A percentile compares a stretch with the other conserved stretches of the same genome.
These are phyloP conservation scores for Vidua macroura DNA, from an alignment of 2,113 vertebrate genomes.

Conservation along the genomic window DNA sequence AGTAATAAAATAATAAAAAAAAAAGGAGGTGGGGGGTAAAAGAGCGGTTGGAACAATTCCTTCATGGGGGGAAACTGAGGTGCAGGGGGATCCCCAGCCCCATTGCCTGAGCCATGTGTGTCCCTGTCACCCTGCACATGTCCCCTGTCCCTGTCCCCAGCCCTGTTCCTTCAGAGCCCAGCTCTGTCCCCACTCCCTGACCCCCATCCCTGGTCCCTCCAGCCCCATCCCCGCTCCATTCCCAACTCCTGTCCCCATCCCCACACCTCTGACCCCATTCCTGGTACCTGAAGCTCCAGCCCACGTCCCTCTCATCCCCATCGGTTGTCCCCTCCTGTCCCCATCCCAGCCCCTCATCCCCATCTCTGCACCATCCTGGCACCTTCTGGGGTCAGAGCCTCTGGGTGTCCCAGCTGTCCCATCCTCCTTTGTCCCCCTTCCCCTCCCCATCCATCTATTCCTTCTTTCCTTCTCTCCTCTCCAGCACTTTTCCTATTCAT, in stretches of 20 bases:
- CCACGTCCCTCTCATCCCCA: background rate
- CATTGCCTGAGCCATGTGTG: background rate
- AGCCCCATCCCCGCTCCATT: background rate
- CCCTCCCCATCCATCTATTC: background rate
- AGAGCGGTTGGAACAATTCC: background rate
- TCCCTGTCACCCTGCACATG: too few species aligned
- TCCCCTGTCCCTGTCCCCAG: background rate
- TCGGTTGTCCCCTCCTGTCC: background rate
- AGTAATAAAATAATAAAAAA: too few species aligned
- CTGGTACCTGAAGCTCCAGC: background rate
- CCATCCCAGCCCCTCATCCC: background rate
- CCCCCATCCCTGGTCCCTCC: background rate
- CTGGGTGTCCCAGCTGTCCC: too few species aligned
- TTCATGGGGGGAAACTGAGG: background rate
- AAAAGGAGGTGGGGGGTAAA: rapidly evolving
- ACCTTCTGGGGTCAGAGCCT: background rate
- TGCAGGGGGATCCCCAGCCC: background rate
- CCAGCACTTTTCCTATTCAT: background rate
- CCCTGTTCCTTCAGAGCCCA: background rate
- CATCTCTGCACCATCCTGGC: background rate
- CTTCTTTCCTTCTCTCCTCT: background rate
- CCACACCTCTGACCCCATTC: background rate
- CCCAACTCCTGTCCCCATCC: background rate
- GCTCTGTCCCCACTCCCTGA: background rate
- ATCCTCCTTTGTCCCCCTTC: background rate